Conservation (phyloP, 2,888 invertebrate genomes). For the Parascotia fuliginaria region DNA sequence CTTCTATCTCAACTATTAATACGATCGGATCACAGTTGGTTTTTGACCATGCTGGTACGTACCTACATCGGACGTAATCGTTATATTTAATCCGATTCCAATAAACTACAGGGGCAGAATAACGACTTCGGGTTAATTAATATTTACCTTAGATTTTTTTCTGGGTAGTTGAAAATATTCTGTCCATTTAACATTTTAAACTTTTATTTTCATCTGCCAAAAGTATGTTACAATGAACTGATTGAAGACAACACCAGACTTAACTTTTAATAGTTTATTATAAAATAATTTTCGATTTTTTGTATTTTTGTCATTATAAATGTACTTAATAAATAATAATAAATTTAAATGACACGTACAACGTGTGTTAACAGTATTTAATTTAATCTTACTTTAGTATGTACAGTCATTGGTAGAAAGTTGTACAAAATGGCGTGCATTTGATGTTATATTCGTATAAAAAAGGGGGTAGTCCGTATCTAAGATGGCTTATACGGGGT, state of each 20-base stretch:
- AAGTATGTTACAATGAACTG: conserved; percentile 33
- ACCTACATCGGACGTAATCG: too few relatives aligned
- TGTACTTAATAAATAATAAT: conserved; percentile 79
- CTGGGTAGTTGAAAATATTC: conserved; percentile 9
- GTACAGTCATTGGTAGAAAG: conserved; percentile 78
- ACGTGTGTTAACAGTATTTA: conserved; percentile 83
- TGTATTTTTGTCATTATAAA: conserved; percentile 81
- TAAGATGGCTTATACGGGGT: conserved; percentile 72
- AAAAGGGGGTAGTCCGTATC: conserved; percentile 77
- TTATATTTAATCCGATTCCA: too few relatives aligned
- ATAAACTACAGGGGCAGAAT: too few relatives aligned
- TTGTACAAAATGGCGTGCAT: conserved; percentile 73
- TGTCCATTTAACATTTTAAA: conserved; percentile 11
- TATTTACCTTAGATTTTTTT: neutral
- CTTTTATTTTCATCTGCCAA: conserved; percentile 30
- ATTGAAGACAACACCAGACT: conserved; percentile 71
- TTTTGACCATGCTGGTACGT: too few relatives aligned
- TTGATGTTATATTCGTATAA: conserved; percentile 74
- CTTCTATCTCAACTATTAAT: too few relatives aligned
- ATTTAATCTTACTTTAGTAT: conserved; percentile 84
- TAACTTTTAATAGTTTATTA: conserved; percentile 81
- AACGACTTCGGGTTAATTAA: too few relatives aligned
- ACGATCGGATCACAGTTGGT: too few relatives aligned
- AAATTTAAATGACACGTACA: conserved; percentile 83
- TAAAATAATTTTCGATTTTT: conserved; percentile 80